These are phyloP conservation scores for Hydroisotoma schaefferi DNA, from an alignment of 2,888 invertebrate species.

Conservation along the genomic window DNA sequence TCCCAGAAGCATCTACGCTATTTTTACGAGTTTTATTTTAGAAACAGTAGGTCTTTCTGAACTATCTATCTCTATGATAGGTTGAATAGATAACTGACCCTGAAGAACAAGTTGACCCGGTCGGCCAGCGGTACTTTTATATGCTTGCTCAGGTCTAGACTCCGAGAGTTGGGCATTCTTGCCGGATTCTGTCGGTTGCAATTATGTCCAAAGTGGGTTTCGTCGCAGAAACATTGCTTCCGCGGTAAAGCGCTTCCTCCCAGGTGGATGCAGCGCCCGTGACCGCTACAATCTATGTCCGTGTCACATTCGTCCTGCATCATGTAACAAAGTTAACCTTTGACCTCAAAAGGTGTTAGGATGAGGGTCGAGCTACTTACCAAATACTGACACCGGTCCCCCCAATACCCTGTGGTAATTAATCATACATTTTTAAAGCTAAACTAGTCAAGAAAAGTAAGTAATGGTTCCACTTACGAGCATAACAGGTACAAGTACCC, in stretches of 20 bases:
- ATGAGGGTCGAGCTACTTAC: background rate
- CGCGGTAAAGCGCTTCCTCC: constrained; percentile 39
- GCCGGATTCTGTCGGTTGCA: constrained; percentile 32
- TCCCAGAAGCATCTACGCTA: constrained; percentile 15
- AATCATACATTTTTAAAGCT: background rate
- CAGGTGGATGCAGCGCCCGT: constrained; percentile 37
- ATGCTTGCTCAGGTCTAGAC: constrained; percentile 34
- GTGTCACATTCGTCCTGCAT: constrained; percentile 39
- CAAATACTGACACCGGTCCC: constrained; percentile 41
- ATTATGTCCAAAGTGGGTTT: constrained; percentile 35
- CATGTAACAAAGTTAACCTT: background rate
- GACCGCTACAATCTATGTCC: constrained; percentile 33
- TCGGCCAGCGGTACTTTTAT: constrained; percentile 33
- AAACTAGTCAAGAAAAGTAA: background rate
- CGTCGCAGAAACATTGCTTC: constrained; percentile 43
- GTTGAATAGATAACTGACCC: constrained; percentile 11
- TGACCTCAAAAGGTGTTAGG: too few species aligned
- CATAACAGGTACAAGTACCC: constrained; percentile 54
- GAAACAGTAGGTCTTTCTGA: background rate
- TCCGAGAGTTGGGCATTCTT: constrained; percentile 22
- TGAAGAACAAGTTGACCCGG: constrained; percentile 36
- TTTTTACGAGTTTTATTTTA: background rate
- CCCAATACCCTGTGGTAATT: constrained; percentile 35
- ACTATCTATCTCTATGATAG: background rate
- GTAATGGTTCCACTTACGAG: constrained; percentile 13